phyloP scores from a whole-genome alignment of 2,797 vertebrate species.

The Pantherophis alleghaniensis region DNA sequence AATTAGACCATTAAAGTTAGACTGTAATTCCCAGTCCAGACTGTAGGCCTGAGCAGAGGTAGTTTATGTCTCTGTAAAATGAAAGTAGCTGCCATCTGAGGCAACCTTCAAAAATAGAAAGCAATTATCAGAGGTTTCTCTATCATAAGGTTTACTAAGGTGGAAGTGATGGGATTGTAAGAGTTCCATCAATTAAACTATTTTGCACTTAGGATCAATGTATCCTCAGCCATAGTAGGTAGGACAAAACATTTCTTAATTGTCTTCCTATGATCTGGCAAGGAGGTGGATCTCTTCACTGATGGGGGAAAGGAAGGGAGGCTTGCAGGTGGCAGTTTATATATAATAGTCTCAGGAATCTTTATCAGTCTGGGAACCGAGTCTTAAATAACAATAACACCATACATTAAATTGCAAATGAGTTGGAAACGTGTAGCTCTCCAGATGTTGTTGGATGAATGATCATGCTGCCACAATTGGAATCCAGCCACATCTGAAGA shows the following conservation, averaged over 20 bases:
- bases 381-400: neutral
- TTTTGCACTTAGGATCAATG: neutral
- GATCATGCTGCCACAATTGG: neutral
- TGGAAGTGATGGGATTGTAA: neutral
- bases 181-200: neutral
- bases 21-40: neutral
- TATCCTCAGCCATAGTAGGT: neutral
- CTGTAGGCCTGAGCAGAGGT: neutral
- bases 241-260: neutral
- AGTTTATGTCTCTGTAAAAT: neutral
- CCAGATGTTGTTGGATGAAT: neutral
- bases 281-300: neutral
- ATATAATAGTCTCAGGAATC: neutral
- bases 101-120: neutral
- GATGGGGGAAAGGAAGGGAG: neutral
- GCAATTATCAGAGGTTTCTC: neutral
- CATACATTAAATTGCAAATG: neutral
- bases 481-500: neutral
- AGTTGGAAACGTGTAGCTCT: neutral
- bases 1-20: neutral
- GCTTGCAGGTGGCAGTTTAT: neutral
- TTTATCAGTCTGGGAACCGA: neutral
- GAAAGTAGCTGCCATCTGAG: neutral
- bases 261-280: neutral
- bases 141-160: neutral